Base-by-base conservation (phyloP, 1,140 invertebrate genomes). In the Helicoverpa armigera region DNA sequence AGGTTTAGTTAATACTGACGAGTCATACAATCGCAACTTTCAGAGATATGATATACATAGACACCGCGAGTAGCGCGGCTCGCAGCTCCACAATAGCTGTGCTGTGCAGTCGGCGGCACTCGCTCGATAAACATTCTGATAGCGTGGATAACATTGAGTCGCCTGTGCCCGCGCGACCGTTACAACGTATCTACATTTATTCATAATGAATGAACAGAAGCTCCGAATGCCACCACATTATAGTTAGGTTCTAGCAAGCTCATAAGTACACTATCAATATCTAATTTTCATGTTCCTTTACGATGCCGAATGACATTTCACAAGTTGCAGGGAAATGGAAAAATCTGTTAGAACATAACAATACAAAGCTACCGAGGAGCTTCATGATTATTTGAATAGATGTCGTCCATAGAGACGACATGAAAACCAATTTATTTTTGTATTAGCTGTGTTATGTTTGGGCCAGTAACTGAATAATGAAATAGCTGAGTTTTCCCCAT, bases 1-100 rank as follows among this genome's bases (percentile, higher is more conserved):
- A 90, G 89, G 86, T 81, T 89, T 87, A 82, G 78, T 89, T 93
- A 94, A 94, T 94, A 94, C 93, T 94, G 93, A 91, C 86, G 88
- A 92, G 85, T 84, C 50, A 67, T 78, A 78, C 53, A 78, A 67
- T 78, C 63, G 75, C 67, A 77, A 80, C 31, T 86, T 93, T 90
- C 86, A 92, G 90, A 92, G 91, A 92, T 92, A 94, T 90, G 90
- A 91, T 88, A 88, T 88, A 78, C 75, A 67, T 76, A 63, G 74
- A 23, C 74, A 51, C 75, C 29, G 54, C 13, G 43, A 48, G 29
- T 51, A 14, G 48, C 10, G 35, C 63, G 43, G 73, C 58, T 56
- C 48, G 72, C n/a, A 18, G 35, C n/a, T 2, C 13, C 12, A 58
- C 74, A 11, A 76, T 60, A 69, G 31, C 18, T n/a, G 7, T 29